phyloP scores from a whole-genome alignment of 1,140 invertebrate species.

The Drosophila mayri region DNA sequence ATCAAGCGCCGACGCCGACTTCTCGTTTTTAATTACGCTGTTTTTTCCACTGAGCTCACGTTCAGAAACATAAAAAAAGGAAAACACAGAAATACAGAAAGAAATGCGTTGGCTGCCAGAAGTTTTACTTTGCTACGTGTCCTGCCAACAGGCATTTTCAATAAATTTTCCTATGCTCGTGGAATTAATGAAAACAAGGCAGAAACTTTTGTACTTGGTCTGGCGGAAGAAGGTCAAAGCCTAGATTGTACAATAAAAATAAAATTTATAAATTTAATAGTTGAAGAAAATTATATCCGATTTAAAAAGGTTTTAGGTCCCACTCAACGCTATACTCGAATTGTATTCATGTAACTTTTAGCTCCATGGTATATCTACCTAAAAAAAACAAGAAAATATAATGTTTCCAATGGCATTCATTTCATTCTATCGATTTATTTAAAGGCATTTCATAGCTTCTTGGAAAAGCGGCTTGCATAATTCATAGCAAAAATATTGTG shows the following conservation, averaged over 20 bases:
- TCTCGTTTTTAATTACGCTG: constrained; percentile 73
- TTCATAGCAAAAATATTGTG: constrained; percentile 11
- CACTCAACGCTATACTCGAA: not conserved
- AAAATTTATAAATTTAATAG: not conserved
- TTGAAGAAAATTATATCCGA: too few relatives aligned
- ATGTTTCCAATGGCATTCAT: not conserved
- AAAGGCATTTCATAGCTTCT: constrained; percentile 12
- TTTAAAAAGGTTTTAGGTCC: too few relatives aligned
- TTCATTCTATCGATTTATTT: not conserved
- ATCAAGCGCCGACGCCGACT: constrained; percentile 29
- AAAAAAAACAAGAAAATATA: not conserved
- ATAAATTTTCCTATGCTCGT: constrained; percentile 57
- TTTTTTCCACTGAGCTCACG: constrained; percentile 68
- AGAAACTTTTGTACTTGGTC: constrained; percentile 70
- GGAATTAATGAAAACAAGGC: constrained; percentile 49
- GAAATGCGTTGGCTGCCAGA: constrained; percentile 55
- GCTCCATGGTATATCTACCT: not conserved
- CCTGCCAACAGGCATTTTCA: constrained; percentile 76
- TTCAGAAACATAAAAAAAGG: constrained; percentile 39
- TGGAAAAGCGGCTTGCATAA: constrained; percentile 8
- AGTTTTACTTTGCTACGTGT: constrained; percentile 73
- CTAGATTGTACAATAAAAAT: not conserved
- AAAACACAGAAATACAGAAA: constrained; percentile 14
- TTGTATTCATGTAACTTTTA: not conserved
- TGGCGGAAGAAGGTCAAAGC: constrained; percentile 35